Conservation (phyloP, 2,888 invertebrate species). For the Brachyptera putata region DNA sequence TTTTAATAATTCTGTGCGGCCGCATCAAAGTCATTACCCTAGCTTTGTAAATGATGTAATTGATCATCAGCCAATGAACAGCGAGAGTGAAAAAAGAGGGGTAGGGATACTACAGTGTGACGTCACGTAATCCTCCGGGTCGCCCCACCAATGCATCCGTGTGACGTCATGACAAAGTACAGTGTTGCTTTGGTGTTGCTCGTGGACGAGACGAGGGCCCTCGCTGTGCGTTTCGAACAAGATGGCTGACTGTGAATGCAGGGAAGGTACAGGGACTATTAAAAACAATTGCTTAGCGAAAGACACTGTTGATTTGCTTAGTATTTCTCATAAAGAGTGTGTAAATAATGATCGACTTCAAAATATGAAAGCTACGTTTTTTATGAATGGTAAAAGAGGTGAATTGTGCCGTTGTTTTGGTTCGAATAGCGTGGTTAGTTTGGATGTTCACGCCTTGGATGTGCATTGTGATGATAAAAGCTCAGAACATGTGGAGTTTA, state of each 20-base stretch:
- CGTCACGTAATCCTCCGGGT: constrained; percentile 24
- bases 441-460: constrained; percentile 35
- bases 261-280: constrained; percentile 56
- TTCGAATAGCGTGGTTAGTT: constrained; percentile 34
- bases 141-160: constrained; percentile 18
- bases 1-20: constrained; percentile 31
- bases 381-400: constrained; percentile 46
- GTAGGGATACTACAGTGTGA: constrained; percentile 24
- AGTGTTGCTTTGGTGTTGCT: constrained; percentile 21
- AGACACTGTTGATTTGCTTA: constrained; percentile 45
- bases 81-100: constrained; percentile 37
- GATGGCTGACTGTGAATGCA: constrained; percentile 77
- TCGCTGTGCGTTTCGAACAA: constrained; percentile 62
- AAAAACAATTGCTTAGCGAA: constrained; percentile 46
- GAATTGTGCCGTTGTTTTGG: constrained; percentile 34
- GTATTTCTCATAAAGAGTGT: constrained; percentile 49
- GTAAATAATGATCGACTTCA: constrained; percentile 44
- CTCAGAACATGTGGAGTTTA: constrained; percentile 33
- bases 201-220: too few relatives aligned
- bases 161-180: constrained; percentile 30
- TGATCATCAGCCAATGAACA: constrained; percentile 48
- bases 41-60: constrained; percentile 46
- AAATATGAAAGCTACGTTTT: constrained; percentile 44
- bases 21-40: constrained; percentile 46
- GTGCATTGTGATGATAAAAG: constrained; percentile 34